Evolutionary conservation across 2,888 invertebrate genomes (phyloP).

Genomic region (Drosophila prolongata): DNA sequence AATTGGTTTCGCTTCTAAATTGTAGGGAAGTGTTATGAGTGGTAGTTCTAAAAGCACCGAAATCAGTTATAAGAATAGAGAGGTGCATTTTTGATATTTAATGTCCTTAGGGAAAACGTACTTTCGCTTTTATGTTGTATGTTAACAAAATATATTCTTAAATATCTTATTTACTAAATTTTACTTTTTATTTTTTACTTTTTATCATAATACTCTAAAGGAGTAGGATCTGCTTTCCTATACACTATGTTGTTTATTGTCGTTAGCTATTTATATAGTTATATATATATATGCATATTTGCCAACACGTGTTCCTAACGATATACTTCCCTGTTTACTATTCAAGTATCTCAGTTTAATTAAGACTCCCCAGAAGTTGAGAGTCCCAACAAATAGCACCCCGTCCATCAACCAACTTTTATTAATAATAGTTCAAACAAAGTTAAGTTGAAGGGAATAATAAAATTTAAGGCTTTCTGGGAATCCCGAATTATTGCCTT

Average conservation of each 20-base stretch:
- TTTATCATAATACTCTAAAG: too few species aligned
- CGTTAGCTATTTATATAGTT: too few species aligned
- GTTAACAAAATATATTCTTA: too few species aligned
- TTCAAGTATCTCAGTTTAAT: slow-evolving; percentile 1
- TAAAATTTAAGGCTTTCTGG: slow-evolving; percentile 13
- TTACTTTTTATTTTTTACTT: too few species aligned
- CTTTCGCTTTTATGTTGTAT: too few species aligned
- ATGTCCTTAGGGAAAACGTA: too few species aligned
- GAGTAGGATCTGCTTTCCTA: too few species aligned
- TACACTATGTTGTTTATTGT: neutral
- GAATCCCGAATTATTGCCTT: slow-evolving; percentile 3
- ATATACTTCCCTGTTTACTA: neutral
- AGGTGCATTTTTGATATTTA: too few species aligned
- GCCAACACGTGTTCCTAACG: neutral
- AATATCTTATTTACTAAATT: too few species aligned
- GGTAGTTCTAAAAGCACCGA: neutral
- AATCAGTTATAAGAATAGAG: neutral
- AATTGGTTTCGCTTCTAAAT: slow-evolving; percentile 9
- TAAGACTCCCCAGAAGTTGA: slow-evolving; percentile 13
- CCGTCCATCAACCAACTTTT: neutral
- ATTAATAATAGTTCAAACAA: neutral
- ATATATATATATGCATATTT: too few species aligned
- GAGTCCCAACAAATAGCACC: neutral
- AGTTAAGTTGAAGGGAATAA: neutral
- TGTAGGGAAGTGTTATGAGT: slow-evolving; percentile 1